Base-by-base conservation (phyloP, 2,113 vertebrate species). In the Solea solea region DNA sequence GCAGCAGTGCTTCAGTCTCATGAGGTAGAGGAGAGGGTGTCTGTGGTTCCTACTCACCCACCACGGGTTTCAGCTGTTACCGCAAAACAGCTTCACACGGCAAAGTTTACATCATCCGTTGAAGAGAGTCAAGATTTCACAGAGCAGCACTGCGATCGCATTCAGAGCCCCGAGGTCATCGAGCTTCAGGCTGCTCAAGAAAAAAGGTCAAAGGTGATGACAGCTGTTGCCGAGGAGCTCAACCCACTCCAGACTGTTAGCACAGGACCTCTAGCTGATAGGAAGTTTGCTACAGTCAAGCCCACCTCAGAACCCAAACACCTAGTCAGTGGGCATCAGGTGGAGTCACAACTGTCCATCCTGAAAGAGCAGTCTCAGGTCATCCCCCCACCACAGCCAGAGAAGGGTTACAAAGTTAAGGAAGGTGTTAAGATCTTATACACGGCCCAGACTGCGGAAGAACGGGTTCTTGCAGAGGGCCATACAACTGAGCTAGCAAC, bases 351-450 rank as follows among this genome's bases (percentile, higher is more conserved):
- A 8, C 82, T 94, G n/a, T 76, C 90, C 34, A 88, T 94, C 67
- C 55, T 89, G 10, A 95, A 92, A 64, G 94, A 95, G 73, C 79
- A 87, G 56, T 91, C 89, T 42, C 76, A 91, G 5, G 64, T 89
- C 10, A 85, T 93, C 49, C 80, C 87, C 11, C 76, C 56, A 64
- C 71, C 88, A 28, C 80, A 88, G n/a, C 45, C 82, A 7, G 91
- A 95, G 78, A 92, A 75, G 25, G 77, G 92, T 54, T 92, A 92
- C 69, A 81, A 86, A 56, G 89, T 92, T 2, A 94, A 91, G 50
- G 94, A 95, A 68, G 93, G 92, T 5, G 78, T 91, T 46, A 91
- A 92, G 73, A 93, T 93, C 68, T 82, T 95, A 48, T 93, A 94
- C 48, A 90, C 93, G 0, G 90, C 91, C 28, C 81, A 94, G 58